Conservation (phyloP, 2,888 invertebrate species). For the Thymelicus sylvestris region DNA sequence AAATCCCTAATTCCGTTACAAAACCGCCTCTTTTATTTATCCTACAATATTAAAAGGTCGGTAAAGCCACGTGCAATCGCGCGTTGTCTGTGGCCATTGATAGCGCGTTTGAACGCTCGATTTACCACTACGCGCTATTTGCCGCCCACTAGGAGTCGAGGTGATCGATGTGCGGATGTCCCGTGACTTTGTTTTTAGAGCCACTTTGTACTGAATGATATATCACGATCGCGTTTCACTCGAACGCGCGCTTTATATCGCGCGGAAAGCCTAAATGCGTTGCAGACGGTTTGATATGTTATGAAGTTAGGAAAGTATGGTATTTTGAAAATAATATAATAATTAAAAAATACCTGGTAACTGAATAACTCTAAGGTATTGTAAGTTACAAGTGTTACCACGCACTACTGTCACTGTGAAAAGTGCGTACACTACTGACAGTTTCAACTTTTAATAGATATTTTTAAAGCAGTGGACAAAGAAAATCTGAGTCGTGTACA, state of each 20-base stretch:
- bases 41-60: background rate
- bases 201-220: slow-evolving; percentile 44
- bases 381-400: too few species aligned
- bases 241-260: slow-evolving; percentile 35
- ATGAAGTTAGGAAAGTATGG: slow-evolving; percentile 3
- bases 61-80: slow-evolving; percentile 58
- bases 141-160: slow-evolving; percentile 62
- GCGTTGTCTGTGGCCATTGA: slow-evolving; percentile 71
- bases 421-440: too few species aligned
- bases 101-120: slow-evolving; percentile 76
- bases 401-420: too few species aligned
- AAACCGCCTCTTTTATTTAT: background rate
- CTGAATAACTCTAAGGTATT: too few species aligned
- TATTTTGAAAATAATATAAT: background rate
- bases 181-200: slow-evolving; percentile 48
- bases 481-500: too few species aligned
- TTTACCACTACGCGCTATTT: slow-evolving; percentile 81
- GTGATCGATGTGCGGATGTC: slow-evolving; percentile 55
- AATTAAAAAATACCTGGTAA: too few species aligned
- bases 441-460: too few species aligned
- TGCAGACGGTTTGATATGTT: slow-evolving; percentile 24
- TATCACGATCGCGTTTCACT: slow-evolving; percentile 37
- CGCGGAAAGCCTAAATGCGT: slow-evolving; percentile 37
- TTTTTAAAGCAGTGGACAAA: too few species aligned
- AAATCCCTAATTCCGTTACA: too few species aligned